Evolutionary conservation across 2,888 invertebrate genomes (phyloP).

Genomic region (Apotomis capreana): DNA sequence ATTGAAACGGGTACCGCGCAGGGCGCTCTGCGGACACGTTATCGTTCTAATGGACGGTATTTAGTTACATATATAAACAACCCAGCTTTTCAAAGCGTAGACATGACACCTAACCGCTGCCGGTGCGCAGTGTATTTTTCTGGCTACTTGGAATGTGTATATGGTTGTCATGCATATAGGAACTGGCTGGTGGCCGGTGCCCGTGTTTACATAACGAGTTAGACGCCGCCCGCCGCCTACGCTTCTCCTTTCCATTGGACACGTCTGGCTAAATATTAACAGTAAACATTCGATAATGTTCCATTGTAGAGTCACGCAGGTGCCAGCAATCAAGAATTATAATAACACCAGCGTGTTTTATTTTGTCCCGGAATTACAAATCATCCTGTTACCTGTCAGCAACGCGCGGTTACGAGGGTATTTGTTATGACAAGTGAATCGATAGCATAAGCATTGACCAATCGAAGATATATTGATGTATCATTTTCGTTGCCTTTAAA

Average conservation of each 20-base stretch:
- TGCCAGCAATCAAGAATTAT: conserved; percentile 55
- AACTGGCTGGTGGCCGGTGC: conserved; percentile 63
- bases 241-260: conserved; percentile 58
- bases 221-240: conserved; percentile 70
- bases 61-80: conserved; percentile 38
- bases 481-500: background rate
- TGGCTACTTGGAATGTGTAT: conserved; percentile 66
- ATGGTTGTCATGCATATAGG: conserved; percentile 60
- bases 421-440: conserved; percentile 28
- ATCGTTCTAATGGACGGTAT: conserved; percentile 32
- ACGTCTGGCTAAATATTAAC: conserved; percentile 65
- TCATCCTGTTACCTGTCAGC: conserved; percentile 34
- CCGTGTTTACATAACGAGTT: conserved; percentile 79
- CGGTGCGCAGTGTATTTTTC: conserved; percentile 55
- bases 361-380: conserved; percentile 34
- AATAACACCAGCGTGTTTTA: conserved; percentile 43
- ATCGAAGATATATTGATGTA: background rate
- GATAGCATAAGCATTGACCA: conserved; percentile 9
- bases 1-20: conserved; percentile 21
- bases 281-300: conserved; percentile 68
- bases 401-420: conserved; percentile 19
- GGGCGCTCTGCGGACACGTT: conserved; percentile 6
- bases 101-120: conserved; percentile 63
- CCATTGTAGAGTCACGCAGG: conserved; percentile 67
- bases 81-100: conserved; percentile 52